These are phyloP conservation scores for Mechanitis messenoides DNA, from an alignment of 2,888 invertebrate species.

Conservation along the genomic window DNA sequence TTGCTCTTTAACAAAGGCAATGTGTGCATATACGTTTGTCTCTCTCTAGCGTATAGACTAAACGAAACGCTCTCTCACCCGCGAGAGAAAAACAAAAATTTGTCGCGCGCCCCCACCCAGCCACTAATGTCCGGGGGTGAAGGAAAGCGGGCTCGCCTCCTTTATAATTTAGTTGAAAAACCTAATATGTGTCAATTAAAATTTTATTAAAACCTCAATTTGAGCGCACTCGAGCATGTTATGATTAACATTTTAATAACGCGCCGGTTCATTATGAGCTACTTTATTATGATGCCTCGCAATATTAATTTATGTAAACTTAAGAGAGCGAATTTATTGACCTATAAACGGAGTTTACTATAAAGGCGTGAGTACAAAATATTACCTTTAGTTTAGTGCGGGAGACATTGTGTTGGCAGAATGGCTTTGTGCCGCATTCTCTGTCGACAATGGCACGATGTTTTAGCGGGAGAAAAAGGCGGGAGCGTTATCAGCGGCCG, in stretches of 20 bases:
- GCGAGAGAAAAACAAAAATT: slow-evolving; percentile 72
- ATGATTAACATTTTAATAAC: slow-evolving; percentile 67
- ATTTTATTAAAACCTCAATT: slow-evolving; percentile 65
- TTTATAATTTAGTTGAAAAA: slow-evolving; percentile 69
- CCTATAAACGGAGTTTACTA: slow-evolving; percentile 8
- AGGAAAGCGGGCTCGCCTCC: slow-evolving; percentile 59
- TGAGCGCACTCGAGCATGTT: slow-evolving; percentile 51
- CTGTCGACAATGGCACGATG: slow-evolving; percentile 65
- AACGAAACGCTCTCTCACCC: slow-evolving; percentile 45
- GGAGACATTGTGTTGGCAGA: slow-evolving; percentile 38
- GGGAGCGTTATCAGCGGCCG: slow-evolving; percentile 71
- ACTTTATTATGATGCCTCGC: slow-evolving; percentile 28
- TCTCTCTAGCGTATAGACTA: slow-evolving; percentile 46
- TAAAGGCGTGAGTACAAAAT: slow-evolving; percentile 50
- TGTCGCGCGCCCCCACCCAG: slow-evolving; percentile 59
- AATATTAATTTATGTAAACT: slow-evolving; percentile 6
- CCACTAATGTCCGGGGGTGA: slow-evolving; percentile 66
- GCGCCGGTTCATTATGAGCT: slow-evolving; percentile 27
- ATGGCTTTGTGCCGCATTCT: slow-evolving; percentile 63
- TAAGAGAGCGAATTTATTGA: slow-evolving; percentile 1
- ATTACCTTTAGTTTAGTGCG: slow-evolving; percentile 55
- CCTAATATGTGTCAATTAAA: slow-evolving; percentile 74
- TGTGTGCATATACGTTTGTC: slow-evolving; percentile 72
- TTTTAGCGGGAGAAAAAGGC: slow-evolving; percentile 74
- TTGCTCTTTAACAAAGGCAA: slow-evolving; percentile 74